phyloP scores from a whole-genome alignment of 2,797 vertebrate genomes.

The Acrossocheilus wenchowensis region DNA sequence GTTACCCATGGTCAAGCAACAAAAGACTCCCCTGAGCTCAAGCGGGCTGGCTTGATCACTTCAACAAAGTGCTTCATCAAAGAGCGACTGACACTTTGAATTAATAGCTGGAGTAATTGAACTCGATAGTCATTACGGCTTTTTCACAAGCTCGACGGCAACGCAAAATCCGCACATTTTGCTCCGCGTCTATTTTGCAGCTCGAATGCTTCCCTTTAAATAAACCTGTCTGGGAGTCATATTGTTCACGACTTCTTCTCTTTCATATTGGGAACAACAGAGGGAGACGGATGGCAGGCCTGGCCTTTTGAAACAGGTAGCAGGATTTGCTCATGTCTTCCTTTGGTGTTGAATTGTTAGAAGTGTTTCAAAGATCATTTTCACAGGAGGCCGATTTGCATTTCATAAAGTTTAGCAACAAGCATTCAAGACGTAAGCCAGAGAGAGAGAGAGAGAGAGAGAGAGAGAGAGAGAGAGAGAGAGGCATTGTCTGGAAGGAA shows the following conservation, averaged over 20 bases:
- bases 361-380: constrained; percentile 67
- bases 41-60: constrained; percentile 46
- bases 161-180: constrained; percentile 26
- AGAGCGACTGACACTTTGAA: constrained; percentile 27
- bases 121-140: constrained; percentile 15
- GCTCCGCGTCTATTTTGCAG: constrained; percentile 11
- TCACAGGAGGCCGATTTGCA: constrained; percentile 79
- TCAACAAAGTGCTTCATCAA: constrained; percentile 38
- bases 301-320: constrained; percentile 46
- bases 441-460: constrained; percentile 59
- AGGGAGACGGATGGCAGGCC: constrained; percentile 14
- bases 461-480: constrained; percentile 61
- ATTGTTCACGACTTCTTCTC: constrained; percentile 38
- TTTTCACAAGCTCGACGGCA: constrained; percentile 7
- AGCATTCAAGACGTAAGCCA: constrained; percentile 63
- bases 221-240: constrained; percentile 49
- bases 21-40: constrained; percentile 40
- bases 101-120: constrained; percentile 43
- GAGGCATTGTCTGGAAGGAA: constrained; percentile 62
- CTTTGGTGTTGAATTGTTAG: constrained; percentile 45
- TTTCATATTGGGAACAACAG: constrained; percentile 43
- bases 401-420: constrained; percentile 77
- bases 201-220: constrained; percentile 39
- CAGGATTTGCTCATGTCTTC: constrained; percentile 44
- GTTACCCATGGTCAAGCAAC: constrained; percentile 30